Percentiles rank a stretch among this genome's conserved stretches.
Conservation (phyloP, 2,888 invertebrate genomes). For the Drosophila borborema region DNA sequence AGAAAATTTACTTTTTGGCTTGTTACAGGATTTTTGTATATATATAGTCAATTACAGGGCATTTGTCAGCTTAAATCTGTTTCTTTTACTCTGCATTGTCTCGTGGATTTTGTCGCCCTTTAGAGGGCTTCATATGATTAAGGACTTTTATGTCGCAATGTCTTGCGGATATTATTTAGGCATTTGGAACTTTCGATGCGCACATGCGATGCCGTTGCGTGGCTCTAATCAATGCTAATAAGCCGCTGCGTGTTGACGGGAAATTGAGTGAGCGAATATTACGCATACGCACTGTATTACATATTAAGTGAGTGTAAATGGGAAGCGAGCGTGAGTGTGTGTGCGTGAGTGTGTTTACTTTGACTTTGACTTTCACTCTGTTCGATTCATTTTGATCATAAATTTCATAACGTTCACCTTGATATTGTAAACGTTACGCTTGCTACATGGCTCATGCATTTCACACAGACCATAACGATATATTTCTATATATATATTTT, state of each 20-base stretch:
- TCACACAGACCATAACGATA: constrained; percentile 31
- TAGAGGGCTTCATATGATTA: constrained; percentile 61
- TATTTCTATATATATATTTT: constrained; percentile 9
- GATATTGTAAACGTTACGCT: constrained; percentile 37
- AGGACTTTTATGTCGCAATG: constrained; percentile 52
- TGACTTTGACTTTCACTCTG: constrained; percentile 58
- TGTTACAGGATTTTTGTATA: too few relatives aligned
- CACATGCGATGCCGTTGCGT: constrained; percentile 21
- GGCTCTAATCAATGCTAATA: constrained; percentile 62
- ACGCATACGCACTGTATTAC: constrained; percentile 60
- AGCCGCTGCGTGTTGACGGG: constrained; percentile 56
- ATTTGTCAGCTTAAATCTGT: background rate
- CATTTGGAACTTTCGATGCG: constrained; percentile 39
- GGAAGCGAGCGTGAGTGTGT: constrained; percentile 14
- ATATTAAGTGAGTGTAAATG: constrained; percentile 25
- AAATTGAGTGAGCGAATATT: constrained; percentile 65
- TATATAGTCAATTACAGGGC: background rate
- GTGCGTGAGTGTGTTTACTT: constrained; percentile 31
- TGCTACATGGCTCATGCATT: constrained; percentile 29
- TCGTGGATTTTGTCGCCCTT: constrained; percentile 21
- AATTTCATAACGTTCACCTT: constrained; percentile 36
- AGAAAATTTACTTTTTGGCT: too few relatives aligned
- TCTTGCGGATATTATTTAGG: constrained; percentile 48
- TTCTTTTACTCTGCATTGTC: constrained; percentile 12
- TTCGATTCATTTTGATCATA: constrained; percentile 44